Evolutionary conservation across 2,797 vertebrate genomes (phyloP), one percentile per base, ranked within the genome.

Genomic region (Gambelia wislizenii): DNA sequence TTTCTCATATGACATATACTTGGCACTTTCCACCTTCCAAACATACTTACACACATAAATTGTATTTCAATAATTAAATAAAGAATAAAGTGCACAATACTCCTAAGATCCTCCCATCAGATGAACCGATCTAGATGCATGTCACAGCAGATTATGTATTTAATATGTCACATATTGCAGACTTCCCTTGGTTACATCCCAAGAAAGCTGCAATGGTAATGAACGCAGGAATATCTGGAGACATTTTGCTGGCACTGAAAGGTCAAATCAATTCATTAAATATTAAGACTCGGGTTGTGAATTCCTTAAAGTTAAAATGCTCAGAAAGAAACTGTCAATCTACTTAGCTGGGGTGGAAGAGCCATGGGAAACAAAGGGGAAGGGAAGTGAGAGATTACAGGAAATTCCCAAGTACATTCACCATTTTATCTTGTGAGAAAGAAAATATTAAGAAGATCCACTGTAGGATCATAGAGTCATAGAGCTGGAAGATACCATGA

Each of bases 141-240:
- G 96, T 91, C 95, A 92, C 90, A 89, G 95, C 86, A 93, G 93
- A 90, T 94, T 95, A 93, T 96, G 61, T 86, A 87, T 95, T 95
- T 93, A 95, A 95, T 92, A 69, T 44, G 69, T 93, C 93, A 93
- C 95, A 33, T 81, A 83, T 74, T 94, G 92, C 72, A 94, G 95
- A 72, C 94, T 91, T 96, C 86, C 59, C 82, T 49, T 92, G 92
- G 93, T 88, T 94, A 94, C 91, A 92, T 92, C 93, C 94, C 87
- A 93, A 92, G 92, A 95, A 95, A 92, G 89, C 91, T 95, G 49
- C 88, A 87, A 93, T 94, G 89, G n/a, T 86, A 88, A 92, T 80
- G 93, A 95, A 93, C 94, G 92, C 91, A 87, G 89, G 87, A 95
- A 92, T 92, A 93, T 90, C 89, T 94, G 96, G 93, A 95, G 93